Evolutionary conservation across 1,140 invertebrate species (phyloP), one percentile per base, ranked within the genome.

Genomic region (Drosophila bocki): DNA sequence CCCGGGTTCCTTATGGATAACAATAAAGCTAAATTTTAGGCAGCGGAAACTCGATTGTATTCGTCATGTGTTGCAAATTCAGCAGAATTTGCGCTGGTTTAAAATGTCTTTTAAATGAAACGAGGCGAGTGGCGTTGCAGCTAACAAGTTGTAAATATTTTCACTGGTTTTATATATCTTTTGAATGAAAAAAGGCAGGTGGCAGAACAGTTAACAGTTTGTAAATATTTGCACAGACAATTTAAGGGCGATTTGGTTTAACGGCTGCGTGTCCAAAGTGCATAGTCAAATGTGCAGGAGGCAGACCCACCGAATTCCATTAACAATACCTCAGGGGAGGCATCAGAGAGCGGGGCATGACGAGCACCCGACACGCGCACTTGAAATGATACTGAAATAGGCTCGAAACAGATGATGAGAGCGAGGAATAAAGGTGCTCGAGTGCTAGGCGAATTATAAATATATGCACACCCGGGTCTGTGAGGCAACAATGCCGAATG

Each of bases 211-310:
- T 71, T 77, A 47, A 17, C 26, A 62, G 56, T 67, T 50, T 50
- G 41, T 72, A 68, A 80, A 81, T 75, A 65, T 85, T 78, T 69
- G 33, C 51, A n/a, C 53, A 67, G 35, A 61, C 64, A 75, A 70
- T 62, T 65, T 61, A 13, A 42, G 33, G 60, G 39, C 42, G 57
- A 57, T 60, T 75, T 44, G 32, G 44, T 22, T 44, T 39, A 13
- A 65, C 35, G 60, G 29, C 62, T 41, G 57, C 80, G n/a, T 74
- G 68, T 44, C 41, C 35, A 71, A 64, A 58, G 41, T 78, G 35
- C 41, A 53, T 48, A 58, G 35, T 32, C 9, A 56, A 72, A 47
- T 47, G 58, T 44, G 17, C 33, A 50, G 19, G 35, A 13, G 33
- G 57, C 26, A 13, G 17, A 26, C 26, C 19, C 26, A 29, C 19